Percentiles rank a stretch among this genome's conserved stretches.
Conservation (phyloP, 2,888 invertebrate genomes). For the Stenoptilia bipunctidactyla region DNA sequence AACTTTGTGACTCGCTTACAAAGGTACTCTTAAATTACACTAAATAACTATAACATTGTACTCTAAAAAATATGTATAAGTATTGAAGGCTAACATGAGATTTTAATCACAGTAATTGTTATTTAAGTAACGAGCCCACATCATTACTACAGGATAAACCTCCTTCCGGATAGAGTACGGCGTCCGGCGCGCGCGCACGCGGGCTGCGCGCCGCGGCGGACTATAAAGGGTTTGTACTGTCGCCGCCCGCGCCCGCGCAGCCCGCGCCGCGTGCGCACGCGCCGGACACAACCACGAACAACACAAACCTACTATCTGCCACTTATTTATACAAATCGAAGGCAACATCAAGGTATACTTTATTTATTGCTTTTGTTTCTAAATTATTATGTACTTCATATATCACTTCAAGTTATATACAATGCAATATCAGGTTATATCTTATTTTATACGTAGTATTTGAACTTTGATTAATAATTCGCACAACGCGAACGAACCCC, state of each 20-base stretch:
- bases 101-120: conserved; percentile 70
- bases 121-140: conserved; percentile 67
- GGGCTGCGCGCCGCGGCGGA: background rate
- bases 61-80: conserved; percentile 72
- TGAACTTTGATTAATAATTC: conserved; percentile 36
- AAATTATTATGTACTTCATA: conserved; percentile 55
- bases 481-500: conserved; percentile 26
- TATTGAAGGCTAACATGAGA: conserved; percentile 71
- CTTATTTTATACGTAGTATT: conserved; percentile 19
- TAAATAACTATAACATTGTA: conserved; percentile 71
- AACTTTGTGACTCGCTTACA: conserved; percentile 66
- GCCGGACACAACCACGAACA: conserved; percentile 16
- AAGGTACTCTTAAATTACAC: conserved; percentile 54
- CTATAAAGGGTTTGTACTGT: too few species aligned
- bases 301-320: conserved; percentile 30
- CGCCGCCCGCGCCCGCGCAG: background rate
- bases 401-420: conserved; percentile 63
- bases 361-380: conserved; percentile 69
- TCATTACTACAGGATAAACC: conserved; percentile 52
- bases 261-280: background rate
- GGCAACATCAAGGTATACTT: conserved; percentile 71
- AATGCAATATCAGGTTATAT: conserved; percentile 35
- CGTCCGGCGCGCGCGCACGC: background rate
- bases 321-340: conserved; percentile 56
- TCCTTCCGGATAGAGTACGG: conserved; percentile 18